phyloP scores from a whole-genome alignment of 2,113 vertebrate species.

The Phrynosoma platyrhinos region DNA sequence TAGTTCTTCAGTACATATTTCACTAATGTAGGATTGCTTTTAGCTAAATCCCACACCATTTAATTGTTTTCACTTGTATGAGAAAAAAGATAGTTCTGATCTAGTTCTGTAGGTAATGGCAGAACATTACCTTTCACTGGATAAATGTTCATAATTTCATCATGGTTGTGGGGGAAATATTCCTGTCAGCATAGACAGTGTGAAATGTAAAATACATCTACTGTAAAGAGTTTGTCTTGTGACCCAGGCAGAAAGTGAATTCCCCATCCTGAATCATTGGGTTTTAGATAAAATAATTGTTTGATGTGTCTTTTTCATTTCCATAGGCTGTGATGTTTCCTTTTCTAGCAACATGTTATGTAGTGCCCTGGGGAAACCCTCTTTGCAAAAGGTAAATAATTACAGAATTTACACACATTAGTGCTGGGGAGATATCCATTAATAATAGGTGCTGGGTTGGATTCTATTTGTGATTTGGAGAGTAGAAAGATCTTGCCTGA shows the following conservation, averaged over 20 bases:
- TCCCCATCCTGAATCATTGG: not conserved
- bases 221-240: not conserved
- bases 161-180: not conserved
- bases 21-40: too few species aligned
- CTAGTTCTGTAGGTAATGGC: not conserved
- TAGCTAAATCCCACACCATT: too few species aligned
- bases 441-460: not conserved
- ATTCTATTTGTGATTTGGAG: not conserved
- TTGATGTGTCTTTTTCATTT: conserved; percentile 16
- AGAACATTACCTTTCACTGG: not conserved
- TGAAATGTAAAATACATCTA: not conserved
- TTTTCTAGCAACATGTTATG: conserved; percentile 35
- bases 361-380: conserved; percentile 3
- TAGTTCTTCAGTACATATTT: too few species aligned
- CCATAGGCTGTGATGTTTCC: conserved; percentile 17
- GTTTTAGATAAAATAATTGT: conserved; percentile 37
- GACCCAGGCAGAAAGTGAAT: not conserved
- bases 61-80: too few species aligned
- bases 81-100: not conserved
- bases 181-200: not conserved
- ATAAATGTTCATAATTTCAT: not conserved
- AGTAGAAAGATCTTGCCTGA: not conserved
- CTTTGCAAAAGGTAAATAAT: conserved; percentile 37
- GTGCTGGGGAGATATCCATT: conserved; percentile 9
- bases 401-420: not conserved